These are phyloP conservation scores for Crocallis elinguaria DNA, from an alignment of 2,888 invertebrate genomes.

Conservation along the genomic window DNA sequence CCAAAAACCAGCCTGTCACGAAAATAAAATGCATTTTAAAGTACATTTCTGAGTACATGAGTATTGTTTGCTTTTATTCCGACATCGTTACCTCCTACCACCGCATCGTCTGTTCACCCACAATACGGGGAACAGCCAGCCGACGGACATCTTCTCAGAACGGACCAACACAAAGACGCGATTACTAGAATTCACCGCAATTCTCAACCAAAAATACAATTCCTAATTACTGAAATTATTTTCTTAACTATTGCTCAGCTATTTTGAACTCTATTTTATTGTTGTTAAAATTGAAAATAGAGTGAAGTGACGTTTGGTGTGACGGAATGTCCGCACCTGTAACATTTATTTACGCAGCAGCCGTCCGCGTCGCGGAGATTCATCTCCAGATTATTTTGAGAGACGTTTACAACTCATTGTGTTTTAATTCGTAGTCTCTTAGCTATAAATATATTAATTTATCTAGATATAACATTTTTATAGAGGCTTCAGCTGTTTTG, in stretches of 20 bases:
- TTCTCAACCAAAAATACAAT: conserved; percentile 19
- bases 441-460: too few species aligned
- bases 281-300: conserved; percentile 3
- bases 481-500: too few species aligned
- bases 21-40: too few species aligned
- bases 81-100: neutral
- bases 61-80: neutral
- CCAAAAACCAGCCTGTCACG: too few species aligned
- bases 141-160: conserved; percentile 14
- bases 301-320: neutral
- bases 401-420: conserved; percentile 9
- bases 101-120: neutral
- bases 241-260: neutral
- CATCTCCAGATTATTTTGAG: conserved; percentile 28
- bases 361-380: conserved; percentile 14
- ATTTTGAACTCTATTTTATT: conserved; percentile 1
- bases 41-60: too few species aligned
- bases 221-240: conserved; percentile 15
- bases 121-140: neutral
- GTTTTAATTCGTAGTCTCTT: neutral
- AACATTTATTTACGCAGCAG: conserved; percentile 28
- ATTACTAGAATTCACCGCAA: conserved; percentile 20
- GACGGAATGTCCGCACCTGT: conserved; percentile 22
- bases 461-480: too few species aligned
- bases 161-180: conserved; percentile 13